Conservation (phyloP, 2,888 invertebrate genomes). For the Sabatieria punctata region DNA sequence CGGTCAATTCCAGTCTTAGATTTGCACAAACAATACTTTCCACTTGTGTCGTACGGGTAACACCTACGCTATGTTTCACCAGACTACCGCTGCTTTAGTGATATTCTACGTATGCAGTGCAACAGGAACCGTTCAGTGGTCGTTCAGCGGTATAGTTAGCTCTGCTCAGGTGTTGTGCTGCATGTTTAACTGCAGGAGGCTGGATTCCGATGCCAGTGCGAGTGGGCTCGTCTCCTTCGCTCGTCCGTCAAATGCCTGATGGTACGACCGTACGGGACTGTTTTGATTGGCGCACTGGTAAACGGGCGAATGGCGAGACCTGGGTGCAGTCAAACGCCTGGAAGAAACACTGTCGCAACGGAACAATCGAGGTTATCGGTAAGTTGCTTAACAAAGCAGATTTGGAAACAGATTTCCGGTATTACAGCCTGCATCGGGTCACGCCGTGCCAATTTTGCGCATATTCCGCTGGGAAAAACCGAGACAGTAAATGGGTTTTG, state of each 20-base stretch:
- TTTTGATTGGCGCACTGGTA: neutral
- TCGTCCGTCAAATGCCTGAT: neutral
- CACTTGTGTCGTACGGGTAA: too few relatives aligned
- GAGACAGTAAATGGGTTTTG: neutral
- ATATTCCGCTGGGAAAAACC: neutral
- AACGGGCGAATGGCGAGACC: neutral
- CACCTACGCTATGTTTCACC: too few relatives aligned
- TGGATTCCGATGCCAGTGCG: too few relatives aligned
- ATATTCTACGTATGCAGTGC: too few relatives aligned
- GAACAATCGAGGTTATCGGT: neutral
- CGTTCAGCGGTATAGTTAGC: too few relatives aligned
- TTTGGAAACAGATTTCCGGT: neutral
- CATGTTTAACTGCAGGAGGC: too few relatives aligned
- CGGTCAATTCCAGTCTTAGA: too few relatives aligned
- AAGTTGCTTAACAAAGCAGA: neutral
- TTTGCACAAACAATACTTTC: too few relatives aligned
- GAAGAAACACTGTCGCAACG: neutral
- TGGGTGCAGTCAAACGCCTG: neutral
- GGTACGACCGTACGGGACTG: neutral
- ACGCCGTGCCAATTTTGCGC: neutral
- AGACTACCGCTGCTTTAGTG: too few relatives aligned
- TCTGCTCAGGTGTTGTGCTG: too few relatives aligned
- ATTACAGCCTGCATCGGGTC: neutral
- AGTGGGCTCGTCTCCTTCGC: too few relatives aligned
- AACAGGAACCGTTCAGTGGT: too few relatives aligned